Conservation (phyloP, 2,113 vertebrate genomes). For the Loxodonta africana region DNA sequence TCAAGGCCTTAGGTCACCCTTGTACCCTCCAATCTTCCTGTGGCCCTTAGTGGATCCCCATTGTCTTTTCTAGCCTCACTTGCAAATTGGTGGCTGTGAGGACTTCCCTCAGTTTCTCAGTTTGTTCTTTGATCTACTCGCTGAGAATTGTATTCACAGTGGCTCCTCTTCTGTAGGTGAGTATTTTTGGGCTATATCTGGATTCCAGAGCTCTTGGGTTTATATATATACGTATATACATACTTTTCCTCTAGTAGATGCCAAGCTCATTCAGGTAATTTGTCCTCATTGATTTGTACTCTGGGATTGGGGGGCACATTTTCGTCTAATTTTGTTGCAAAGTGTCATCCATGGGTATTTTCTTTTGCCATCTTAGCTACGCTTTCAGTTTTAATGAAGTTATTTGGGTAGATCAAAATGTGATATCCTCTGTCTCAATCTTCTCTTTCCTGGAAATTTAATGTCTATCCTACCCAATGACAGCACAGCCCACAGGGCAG, state of each 20-base stretch:
- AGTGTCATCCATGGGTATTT: not conserved
- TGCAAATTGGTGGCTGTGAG: not conserved
- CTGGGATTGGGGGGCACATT: not conserved
- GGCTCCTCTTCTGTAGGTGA: not conserved
- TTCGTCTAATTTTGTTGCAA: slow-evolving; percentile 31
- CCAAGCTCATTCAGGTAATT: not conserved
- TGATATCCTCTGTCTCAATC: not conserved
- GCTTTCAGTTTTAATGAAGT: not conserved
- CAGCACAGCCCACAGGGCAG: not conserved
- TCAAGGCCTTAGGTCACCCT: not conserved
- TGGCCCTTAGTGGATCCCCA: not conserved
- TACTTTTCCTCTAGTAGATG: not conserved
- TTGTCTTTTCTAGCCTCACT: not conserved
- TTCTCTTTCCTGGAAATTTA: not conserved
- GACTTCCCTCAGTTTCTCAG: not conserved
- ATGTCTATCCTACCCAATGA: not conserved
- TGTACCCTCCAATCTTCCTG: not conserved
- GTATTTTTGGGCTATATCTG: not conserved
- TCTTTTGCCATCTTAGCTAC: not conserved
- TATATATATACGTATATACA: no score
- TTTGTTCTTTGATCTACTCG: not conserved
- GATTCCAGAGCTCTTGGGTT: not conserved
- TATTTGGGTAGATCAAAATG: not conserved
- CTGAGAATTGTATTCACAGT: not conserved
- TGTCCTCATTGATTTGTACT: not conserved